Evolutionary conservation across 2,113 vertebrate species (phyloP).

Genomic region (Sylvia atricapilla): DNA sequence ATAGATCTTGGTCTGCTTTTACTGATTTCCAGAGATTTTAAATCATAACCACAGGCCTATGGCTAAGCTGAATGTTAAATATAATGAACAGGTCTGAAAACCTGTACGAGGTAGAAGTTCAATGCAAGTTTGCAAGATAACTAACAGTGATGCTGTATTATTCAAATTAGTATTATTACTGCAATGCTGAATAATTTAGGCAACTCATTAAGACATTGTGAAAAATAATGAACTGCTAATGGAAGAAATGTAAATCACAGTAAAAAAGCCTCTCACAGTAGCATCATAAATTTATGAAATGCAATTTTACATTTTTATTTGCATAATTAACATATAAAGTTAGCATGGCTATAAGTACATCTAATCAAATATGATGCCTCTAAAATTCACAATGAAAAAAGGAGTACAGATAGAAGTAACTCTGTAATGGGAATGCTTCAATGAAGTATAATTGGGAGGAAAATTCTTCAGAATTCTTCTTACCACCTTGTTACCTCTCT

Average conservation of each 20-base stretch:
- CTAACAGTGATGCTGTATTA: background rate
- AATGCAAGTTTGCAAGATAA: background rate
- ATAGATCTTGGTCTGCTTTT: background rate
- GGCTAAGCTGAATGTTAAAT: background rate
- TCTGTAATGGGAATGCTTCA: background rate
- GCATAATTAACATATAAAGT: background rate
- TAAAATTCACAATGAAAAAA: background rate
- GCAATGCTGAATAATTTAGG: background rate
- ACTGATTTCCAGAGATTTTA: background rate
- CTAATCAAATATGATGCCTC: background rate
- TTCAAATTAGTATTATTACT: background rate
- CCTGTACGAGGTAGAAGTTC: background rate
- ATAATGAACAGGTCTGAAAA: background rate
- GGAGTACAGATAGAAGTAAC: background rate
- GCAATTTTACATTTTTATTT: background rate
- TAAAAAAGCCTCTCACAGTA: background rate
- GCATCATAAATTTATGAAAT: background rate
- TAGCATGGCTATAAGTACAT: background rate
- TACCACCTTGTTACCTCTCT: background rate
- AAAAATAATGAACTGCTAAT: constrained; percentile 3
- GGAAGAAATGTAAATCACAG: background rate
- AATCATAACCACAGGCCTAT: background rate
- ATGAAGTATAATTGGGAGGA: background rate
- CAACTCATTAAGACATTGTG: background rate
- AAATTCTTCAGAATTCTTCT: background rate